Evolutionary conservation across 2,888 invertebrate genomes (phyloP).

Genomic region (Drosophila limbata): DNA sequence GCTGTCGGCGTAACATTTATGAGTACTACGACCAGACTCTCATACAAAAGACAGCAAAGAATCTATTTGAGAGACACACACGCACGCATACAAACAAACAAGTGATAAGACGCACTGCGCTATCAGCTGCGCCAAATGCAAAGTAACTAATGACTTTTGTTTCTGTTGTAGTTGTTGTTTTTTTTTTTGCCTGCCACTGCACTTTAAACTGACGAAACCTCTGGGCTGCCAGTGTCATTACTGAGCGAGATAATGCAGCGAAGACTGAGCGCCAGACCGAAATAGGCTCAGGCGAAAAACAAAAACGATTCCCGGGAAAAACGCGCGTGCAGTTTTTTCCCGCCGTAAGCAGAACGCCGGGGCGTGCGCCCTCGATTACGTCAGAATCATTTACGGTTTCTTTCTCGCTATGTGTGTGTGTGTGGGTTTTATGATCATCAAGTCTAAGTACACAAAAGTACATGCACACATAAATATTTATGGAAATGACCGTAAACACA

Average conservation of each 20-base stretch:
- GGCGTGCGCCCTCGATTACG: slow-evolving; percentile 68
- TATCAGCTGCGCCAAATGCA: slow-evolving; percentile 78
- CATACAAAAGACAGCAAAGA: slow-evolving; percentile 55
- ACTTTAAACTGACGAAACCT: slow-evolving; percentile 62
- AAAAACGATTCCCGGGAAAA: slow-evolving; percentile 67
- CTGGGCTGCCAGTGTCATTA: slow-evolving; percentile 71
- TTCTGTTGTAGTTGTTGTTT: slow-evolving; percentile 23
- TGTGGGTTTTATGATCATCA: slow-evolving; percentile 14
- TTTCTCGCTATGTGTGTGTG: background rate
- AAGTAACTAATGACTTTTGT: slow-evolving; percentile 75
- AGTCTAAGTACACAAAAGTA: slow-evolving; percentile 31
- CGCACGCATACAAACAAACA: slow-evolving; percentile 3
- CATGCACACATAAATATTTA: slow-evolving; percentile 28
- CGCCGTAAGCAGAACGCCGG: slow-evolving; percentile 63
- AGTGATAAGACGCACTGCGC: slow-evolving; percentile 54
- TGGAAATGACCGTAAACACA: slow-evolving; percentile 21
- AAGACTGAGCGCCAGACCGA: slow-evolving; percentile 34
- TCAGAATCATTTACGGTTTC: slow-evolving; percentile 49
- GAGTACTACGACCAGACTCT: slow-evolving; percentile 33
- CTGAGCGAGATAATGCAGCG: slow-evolving; percentile 65
- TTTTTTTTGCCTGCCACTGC: slow-evolving; percentile 48
- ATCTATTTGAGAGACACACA: slow-evolving; percentile 63
- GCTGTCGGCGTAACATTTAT: slow-evolving; percentile 31
- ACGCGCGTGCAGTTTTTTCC: slow-evolving; percentile 72
- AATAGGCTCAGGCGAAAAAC: slow-evolving; percentile 54